Conservation (phyloP, 2,888 invertebrate species). For the Ophion obscuratus region DNA sequence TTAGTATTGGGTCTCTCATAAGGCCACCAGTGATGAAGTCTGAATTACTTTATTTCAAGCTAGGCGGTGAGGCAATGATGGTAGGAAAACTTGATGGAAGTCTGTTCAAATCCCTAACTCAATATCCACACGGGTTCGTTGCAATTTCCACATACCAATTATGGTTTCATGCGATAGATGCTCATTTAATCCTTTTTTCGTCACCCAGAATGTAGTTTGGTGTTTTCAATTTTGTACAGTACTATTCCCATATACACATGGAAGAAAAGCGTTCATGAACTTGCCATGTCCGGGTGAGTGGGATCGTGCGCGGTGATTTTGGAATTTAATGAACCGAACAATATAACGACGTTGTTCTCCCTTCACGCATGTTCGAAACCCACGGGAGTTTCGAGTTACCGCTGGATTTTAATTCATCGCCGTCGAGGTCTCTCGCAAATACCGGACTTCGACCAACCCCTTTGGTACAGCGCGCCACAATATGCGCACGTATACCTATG, state of each 20-base stretch:
- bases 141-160: no score
- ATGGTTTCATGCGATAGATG: no score
- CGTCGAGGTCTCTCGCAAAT: constrained; percentile 32
- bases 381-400: constrained; percentile 18
- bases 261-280: constrained; percentile 1
- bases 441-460: constrained; percentile 30
- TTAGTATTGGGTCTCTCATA: no score
- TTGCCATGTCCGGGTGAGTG: constrained; percentile 21
- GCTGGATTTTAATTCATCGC: constrained; percentile 40
- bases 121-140: no score
- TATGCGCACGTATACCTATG: neutral
- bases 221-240: no score
- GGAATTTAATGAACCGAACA: constrained; percentile 58
- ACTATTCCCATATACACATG: neutral
- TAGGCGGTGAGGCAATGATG: no score
- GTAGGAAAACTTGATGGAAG: no score
- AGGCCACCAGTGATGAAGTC: no score
- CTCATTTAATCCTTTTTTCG: no score
- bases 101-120: no score
- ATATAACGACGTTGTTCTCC: constrained; percentile 24
- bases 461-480: neutral
- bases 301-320: constrained; percentile 24
- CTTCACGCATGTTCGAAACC: neutral
- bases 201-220: no score
- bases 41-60: no score